A percentile compares a stretch with the other conserved stretches of the same genome.
These are phyloP conservation scores for Manduca sexta DNA, from an alignment of 1,140 invertebrate genomes.

Conservation along the genomic window DNA sequence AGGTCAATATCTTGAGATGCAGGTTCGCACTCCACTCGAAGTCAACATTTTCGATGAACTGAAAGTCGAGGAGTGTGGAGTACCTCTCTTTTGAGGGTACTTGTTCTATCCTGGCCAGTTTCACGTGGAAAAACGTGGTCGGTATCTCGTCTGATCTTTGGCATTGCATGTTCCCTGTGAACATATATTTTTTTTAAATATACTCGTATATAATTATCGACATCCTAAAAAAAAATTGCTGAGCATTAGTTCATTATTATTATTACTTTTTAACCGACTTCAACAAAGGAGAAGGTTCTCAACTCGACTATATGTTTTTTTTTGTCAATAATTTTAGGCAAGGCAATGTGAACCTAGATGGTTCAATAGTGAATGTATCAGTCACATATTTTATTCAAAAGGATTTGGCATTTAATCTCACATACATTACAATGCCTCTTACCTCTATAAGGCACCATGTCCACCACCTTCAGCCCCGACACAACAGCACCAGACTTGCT, in stretches of 20 bases:
- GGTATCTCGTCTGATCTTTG: slow-evolving; percentile 65
- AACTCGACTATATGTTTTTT: too few relatives aligned
- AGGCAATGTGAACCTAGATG: too few relatives aligned
- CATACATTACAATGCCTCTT: slow-evolving; percentile 10
- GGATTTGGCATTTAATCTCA: too few relatives aligned
- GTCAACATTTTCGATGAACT: slow-evolving; percentile 78
- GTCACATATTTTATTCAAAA: too few relatives aligned
- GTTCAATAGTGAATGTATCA: too few relatives aligned
- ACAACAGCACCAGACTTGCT: slow-evolving; percentile 48
- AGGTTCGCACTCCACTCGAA: slow-evolving; percentile 83
- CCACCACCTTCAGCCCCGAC: slow-evolving; percentile 61
- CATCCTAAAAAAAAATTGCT: too few relatives aligned
- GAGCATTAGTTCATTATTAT: too few relatives aligned
- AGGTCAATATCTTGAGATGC: slow-evolving; percentile 81
- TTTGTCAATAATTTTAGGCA: too few relatives aligned
- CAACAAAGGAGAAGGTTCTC: too few relatives aligned
- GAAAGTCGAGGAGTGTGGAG: slow-evolving; percentile 70
- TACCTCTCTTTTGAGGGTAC: slow-evolving; percentile 45
- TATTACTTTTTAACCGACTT: too few relatives aligned
- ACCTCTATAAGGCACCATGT: slow-evolving; percentile 64
- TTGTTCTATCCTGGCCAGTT: slow-evolving; percentile 59
- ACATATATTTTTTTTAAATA: slow-evolving; percentile 7
- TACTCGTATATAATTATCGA: slow-evolving; percentile 2
- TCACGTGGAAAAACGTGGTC: slow-evolving; percentile 62
- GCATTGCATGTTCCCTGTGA: slow-evolving; percentile 48